Evolutionary conservation across 2,888 invertebrate genomes (phyloP).

Genomic region (Cataglyphis altisquamis): DNA sequence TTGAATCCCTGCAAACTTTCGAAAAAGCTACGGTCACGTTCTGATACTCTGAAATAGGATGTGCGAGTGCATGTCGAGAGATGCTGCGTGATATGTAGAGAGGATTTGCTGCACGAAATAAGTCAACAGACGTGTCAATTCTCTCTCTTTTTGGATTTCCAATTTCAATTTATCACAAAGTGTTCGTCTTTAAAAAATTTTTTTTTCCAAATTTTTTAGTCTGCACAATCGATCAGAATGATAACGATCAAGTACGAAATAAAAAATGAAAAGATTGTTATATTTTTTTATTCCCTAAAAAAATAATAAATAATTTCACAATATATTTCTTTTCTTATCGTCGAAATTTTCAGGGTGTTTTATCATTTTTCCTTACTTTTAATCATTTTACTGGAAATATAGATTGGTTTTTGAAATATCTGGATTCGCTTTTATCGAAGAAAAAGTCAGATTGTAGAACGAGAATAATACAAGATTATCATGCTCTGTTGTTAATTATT

Average conservation of each 20-base stretch:
- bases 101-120: constrained; percentile 33
- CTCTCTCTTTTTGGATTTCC: constrained; percentile 30
- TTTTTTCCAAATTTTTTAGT: not conserved
- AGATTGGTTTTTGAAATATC: not conserved
- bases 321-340: not conserved
- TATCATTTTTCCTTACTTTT: not conserved
- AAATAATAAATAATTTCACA: not conserved
- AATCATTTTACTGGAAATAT: not conserved
- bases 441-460: not conserved
- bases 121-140: constrained; percentile 49
- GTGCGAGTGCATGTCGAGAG: constrained; percentile 39
- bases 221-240: not conserved
- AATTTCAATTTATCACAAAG: constrained; percentile 46
- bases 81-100: constrained; percentile 32
- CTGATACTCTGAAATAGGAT: constrained; percentile 16
- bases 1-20: constrained; percentile 6
- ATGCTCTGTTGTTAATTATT: constrained; percentile 17
- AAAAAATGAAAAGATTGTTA: not conserved
- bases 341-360: not conserved
- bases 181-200: not conserved
- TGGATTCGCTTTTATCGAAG: not conserved
- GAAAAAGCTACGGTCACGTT: constrained; percentile 40
- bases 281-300: not conserved
- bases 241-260: not conserved
- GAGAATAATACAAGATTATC: constrained; percentile 30